Percentiles rank a stretch among this genome's conserved stretches.
phyloP scores from a whole-genome alignment of 2,888 invertebrate species.

The Himalopsyche kuldschensis region DNA sequence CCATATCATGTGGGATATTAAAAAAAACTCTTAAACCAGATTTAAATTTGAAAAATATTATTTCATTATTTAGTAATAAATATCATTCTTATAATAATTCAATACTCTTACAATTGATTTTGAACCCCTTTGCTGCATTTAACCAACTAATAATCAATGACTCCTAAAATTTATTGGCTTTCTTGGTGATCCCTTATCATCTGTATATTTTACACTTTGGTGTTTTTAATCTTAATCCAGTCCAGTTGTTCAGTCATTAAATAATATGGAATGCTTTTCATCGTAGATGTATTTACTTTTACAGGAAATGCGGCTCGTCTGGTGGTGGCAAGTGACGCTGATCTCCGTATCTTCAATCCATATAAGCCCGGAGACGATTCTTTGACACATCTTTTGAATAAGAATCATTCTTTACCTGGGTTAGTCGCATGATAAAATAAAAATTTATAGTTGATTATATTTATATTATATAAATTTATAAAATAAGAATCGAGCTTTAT shows the following conservation, averaged over 20 bases:
- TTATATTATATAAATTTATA: too few relatives aligned
- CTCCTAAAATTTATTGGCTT: background rate
- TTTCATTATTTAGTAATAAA: background rate
- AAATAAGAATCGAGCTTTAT: too few relatives aligned
- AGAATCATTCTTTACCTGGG: conserved; percentile 39
- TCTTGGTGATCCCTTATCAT: background rate
- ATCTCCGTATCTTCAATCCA: conserved; percentile 64
- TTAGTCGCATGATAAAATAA: background rate
- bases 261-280: background rate
- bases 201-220: too few relatives aligned
- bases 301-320: conserved; percentile 63
- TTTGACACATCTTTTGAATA: conserved; percentile 45
- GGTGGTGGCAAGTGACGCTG: conserved; percentile 66
- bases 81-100: background rate
- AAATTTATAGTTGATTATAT: too few relatives aligned
- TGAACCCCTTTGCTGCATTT: background rate
- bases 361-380: conserved; percentile 59
- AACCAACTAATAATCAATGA: background rate
- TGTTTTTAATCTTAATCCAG: background rate
- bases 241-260: background rate
- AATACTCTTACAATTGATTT: background rate
- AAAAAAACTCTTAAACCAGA: too few relatives aligned
- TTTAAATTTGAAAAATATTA: too few relatives aligned
- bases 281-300: conserved; percentile 43
- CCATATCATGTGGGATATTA: too few relatives aligned